phyloP scores from a whole-genome alignment of 2,888 invertebrate genomes.

The Strigamia crassipes region DNA sequence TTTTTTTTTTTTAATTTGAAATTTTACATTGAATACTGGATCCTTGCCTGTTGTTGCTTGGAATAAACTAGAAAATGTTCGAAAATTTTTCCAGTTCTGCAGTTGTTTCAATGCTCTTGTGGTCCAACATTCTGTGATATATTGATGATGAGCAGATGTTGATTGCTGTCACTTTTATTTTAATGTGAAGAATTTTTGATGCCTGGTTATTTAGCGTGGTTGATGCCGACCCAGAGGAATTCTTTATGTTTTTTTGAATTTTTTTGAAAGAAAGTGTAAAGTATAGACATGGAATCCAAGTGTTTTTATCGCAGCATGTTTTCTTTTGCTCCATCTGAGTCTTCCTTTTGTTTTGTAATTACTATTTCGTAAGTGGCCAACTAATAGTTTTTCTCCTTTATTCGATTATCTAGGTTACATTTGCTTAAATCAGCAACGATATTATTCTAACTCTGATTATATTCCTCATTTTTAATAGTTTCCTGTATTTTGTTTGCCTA shows the following conservation, averaged over 20 bases:
- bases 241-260: background rate
- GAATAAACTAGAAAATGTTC: background rate
- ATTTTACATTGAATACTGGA: background rate
- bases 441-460: too few species aligned
- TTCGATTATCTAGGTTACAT: too few species aligned
- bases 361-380: background rate
- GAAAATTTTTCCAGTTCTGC: background rate
- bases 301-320: background rate
- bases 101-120: slow-evolving; percentile 21
- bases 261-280: background rate
- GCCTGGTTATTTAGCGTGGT: background rate
- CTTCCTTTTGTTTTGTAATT: background rate
- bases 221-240: background rate
- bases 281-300: too few species aligned
- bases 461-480: too few species aligned
- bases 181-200: background rate
- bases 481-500: background rate
- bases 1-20: background rate
- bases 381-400: background rate
- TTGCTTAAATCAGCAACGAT: too few species aligned
- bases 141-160: slow-evolving; percentile 30
- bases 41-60: slow-evolving; percentile 10
- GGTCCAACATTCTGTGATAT: slow-evolving; percentile 37
- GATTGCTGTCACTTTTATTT: slow-evolving; percentile 24
- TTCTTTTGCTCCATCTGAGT: background rate